A percentile compares a stretch with the other conserved stretches of the same genome.
Evolutionary conservation across 2,888 invertebrate genomes (phyloP).

Genomic region (Dichetophora obliterata): DNA sequence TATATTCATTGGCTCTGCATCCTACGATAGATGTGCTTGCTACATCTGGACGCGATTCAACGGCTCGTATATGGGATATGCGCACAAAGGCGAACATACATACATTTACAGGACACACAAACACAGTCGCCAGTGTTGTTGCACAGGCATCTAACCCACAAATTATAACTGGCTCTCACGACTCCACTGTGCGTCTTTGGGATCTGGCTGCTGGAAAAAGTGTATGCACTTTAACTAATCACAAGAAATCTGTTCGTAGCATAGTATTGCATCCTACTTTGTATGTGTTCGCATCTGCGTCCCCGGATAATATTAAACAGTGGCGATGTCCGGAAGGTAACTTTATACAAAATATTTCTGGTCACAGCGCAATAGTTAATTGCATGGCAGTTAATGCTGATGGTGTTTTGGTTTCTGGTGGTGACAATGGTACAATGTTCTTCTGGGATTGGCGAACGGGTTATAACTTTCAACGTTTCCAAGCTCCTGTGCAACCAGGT

Average conservation of each 20-base stretch:
- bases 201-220: conserved; percentile 97
- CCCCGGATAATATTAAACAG: conserved; percentile 98
- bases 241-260: conserved; percentile 94
- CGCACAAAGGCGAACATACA: conserved; percentile 98
- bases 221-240: conserved; percentile 94
- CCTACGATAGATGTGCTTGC: conserved; percentile 90
- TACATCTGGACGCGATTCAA: conserved; percentile 95
- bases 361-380: conserved; percentile 98
- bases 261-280: conserved; percentile 82
- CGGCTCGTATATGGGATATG: conserved; percentile 99
- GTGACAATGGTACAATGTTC: conserved; percentile 97
- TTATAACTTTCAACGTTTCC: conserved; percentile 95
- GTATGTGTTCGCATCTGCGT: conserved; percentile 96
- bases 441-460: conserved; percentile 99
- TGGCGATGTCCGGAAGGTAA: conserved; percentile 99
- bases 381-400: conserved; percentile 95
- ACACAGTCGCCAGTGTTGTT: conserved; percentile 95
- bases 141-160: conserved; percentile 96
- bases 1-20: conserved; percentile 93
- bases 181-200: conserved; percentile 97
- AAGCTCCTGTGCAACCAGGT: conserved; percentile 96
- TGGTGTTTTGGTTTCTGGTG: conserved; percentile 96
- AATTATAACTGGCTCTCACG: conserved; percentile 94
- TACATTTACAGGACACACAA: conserved; percentile 94
- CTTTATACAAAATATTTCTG: conserved; percentile 96